Conservation (phyloP, 2,888 invertebrate genomes). For the Drosophila mulleri region DNA sequence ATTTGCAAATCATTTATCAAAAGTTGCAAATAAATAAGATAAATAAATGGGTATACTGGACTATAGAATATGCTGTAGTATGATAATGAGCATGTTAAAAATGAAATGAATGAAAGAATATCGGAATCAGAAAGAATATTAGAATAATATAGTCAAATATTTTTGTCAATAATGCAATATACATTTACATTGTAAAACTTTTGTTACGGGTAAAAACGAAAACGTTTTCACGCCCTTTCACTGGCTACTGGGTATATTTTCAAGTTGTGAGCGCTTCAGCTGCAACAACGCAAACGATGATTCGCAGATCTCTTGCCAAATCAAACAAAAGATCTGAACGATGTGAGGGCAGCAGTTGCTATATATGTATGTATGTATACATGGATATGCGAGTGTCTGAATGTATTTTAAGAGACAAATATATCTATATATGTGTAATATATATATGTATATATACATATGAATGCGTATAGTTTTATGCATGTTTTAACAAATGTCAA, state of each 20-base stretch:
- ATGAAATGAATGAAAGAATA: too few species aligned
- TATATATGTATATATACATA: neutral
- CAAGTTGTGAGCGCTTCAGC: neutral
- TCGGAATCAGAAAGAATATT: too few species aligned
- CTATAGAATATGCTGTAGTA: constrained; percentile 11
- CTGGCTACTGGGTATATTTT: neutral
- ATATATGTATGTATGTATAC: neutral
- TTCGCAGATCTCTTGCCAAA: constrained; percentile 17
- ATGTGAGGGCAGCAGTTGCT: constrained; percentile 7
- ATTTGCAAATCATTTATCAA: constrained; percentile 56
- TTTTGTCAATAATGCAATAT: neutral
- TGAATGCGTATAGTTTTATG: neutral
- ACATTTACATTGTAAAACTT: neutral
- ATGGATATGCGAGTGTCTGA: neutral
- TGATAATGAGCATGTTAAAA: neutral
- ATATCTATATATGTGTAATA: neutral
- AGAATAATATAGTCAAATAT: neutral
- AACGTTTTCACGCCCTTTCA: neutral
- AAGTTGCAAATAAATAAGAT: constrained; percentile 33
- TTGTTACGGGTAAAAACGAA: neutral
- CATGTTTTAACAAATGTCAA: constrained; percentile 37
- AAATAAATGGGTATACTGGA: constrained; percentile 13
- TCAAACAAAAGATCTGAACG: constrained; percentile 21
- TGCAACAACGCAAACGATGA: constrained; percentile 15
- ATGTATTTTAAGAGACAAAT: neutral